phyloP scores from a whole-genome alignment of 2,113 vertebrate species.

The Tetrao urogallus region DNA sequence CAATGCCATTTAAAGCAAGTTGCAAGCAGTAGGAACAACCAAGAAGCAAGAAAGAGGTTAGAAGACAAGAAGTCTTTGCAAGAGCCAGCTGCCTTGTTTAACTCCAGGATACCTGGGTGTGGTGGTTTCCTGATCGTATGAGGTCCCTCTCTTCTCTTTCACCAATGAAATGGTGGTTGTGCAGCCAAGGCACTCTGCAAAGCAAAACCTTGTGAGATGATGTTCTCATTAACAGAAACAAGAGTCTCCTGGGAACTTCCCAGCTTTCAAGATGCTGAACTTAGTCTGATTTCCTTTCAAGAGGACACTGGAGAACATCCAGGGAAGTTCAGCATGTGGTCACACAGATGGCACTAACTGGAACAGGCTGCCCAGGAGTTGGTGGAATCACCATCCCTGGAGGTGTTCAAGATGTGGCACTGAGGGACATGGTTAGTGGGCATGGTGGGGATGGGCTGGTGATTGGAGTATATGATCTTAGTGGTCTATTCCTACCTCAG shows the following conservation, averaged over 20 bases:
- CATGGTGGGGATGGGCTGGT: too few species aligned
- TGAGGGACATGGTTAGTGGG: too few species aligned
- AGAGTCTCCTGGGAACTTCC: neutral
- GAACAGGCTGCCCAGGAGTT: too few species aligned
- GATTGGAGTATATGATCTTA: too few species aligned
- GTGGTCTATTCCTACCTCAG: too few species aligned
- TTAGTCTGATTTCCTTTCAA: neutral
- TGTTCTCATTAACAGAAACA: neutral
- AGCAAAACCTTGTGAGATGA: neutral
- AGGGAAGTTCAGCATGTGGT: rapidly evolving
- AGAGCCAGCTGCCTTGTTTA: neutral
- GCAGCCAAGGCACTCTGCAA: rapidly evolving
- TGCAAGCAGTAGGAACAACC: neutral
- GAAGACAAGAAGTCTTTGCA: neutral
- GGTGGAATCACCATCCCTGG: too few species aligned
- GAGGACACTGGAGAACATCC: rapidly evolving
- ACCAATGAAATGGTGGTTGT: neutral
- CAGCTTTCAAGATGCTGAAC: neutral
- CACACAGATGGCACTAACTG: neutral
- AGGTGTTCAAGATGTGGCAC: too few species aligned
- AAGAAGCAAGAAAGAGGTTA: neutral
- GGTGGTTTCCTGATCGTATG: neutral
- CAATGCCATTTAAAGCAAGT: neutral
- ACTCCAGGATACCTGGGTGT: neutral
- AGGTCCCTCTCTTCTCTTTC: neutral